phyloP scores from a whole-genome alignment of 2,113 vertebrate genomes.

The Megalops atlanticus region DNA sequence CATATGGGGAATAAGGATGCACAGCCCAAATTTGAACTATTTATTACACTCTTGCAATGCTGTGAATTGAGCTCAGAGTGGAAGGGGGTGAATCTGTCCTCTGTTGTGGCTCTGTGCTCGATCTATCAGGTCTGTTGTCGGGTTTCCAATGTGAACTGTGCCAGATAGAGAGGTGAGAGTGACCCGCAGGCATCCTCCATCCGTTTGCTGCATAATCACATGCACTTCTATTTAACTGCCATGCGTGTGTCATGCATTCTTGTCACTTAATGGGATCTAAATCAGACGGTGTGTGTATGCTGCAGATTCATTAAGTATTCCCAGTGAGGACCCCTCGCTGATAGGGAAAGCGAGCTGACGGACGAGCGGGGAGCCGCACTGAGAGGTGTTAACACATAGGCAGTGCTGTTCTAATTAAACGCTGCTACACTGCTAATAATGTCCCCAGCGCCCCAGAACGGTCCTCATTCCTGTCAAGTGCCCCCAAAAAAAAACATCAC shows the following conservation, averaged over 20 bases:
- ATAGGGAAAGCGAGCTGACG: too few relatives aligned
- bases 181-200: not conserved
- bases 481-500: too few relatives aligned
- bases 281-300: conserved; percentile 76
- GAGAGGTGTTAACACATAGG: conserved; percentile 81
- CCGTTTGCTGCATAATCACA: conserved; percentile 80
- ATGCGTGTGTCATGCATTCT: conserved; percentile 81
- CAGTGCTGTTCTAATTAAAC: conserved; percentile 84
- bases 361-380: too few relatives aligned
- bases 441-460: conserved; percentile 80
- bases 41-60: too few relatives aligned
- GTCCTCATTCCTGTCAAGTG: conserved; percentile 78
- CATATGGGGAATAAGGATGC: too few relatives aligned
- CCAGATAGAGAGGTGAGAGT: not conserved
- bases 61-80: too few relatives aligned
- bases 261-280: conserved; percentile 88
- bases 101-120: not conserved
- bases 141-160: not conserved
- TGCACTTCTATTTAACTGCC: conserved; percentile 80
- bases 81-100: too few relatives aligned
- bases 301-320: conserved; percentile 86
- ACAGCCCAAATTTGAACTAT: too few relatives aligned
- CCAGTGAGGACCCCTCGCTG: conserved; percentile 87
- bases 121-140: too few relatives aligned
- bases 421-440: conserved; percentile 85